These are phyloP conservation scores for Microhierax caerulescens DNA, from an alignment of 2,797 vertebrate species.

Conservation along the genomic window DNA sequence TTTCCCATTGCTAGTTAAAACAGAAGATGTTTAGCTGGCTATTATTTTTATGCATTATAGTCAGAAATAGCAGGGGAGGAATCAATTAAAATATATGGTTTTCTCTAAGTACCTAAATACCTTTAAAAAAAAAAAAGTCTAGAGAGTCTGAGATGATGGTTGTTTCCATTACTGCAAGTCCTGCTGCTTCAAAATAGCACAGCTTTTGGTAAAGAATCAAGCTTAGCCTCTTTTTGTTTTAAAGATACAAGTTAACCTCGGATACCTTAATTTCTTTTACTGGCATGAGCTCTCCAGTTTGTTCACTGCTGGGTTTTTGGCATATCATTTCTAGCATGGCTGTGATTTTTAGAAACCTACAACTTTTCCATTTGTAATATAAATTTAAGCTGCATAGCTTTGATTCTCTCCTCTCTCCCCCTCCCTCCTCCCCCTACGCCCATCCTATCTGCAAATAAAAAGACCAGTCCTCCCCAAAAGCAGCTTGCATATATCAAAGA, in stretches of 20 bases:
- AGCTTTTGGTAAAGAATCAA: not conserved
- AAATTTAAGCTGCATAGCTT: not conserved
- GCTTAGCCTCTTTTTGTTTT: not conserved
- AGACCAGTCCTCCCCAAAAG: not conserved
- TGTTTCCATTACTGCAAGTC: not conserved
- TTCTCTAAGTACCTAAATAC: not conserved
- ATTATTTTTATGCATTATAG: not conserved
- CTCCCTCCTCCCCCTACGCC: not conserved
- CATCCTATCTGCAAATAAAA: not conserved
- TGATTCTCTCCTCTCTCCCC: not conserved
- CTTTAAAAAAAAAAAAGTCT: not conserved
- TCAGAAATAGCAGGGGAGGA: not conserved
- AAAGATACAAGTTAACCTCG: not conserved
- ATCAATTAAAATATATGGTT: not conserved
- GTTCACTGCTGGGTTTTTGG: not conserved
- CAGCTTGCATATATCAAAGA: constrained; percentile 46
- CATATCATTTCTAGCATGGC: not conserved
- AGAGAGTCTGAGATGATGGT: not conserved
- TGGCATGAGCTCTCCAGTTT: not conserved
- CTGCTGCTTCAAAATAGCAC: not conserved
- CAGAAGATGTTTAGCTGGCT: not conserved
- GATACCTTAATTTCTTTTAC: not conserved
- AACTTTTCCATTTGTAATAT: not conserved
- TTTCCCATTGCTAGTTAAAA: not conserved
- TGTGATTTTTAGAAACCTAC: not conserved